phyloP scores from a whole-genome alignment of 2,888 invertebrate genomes.

The Andrena haemorrhoa region DNA sequence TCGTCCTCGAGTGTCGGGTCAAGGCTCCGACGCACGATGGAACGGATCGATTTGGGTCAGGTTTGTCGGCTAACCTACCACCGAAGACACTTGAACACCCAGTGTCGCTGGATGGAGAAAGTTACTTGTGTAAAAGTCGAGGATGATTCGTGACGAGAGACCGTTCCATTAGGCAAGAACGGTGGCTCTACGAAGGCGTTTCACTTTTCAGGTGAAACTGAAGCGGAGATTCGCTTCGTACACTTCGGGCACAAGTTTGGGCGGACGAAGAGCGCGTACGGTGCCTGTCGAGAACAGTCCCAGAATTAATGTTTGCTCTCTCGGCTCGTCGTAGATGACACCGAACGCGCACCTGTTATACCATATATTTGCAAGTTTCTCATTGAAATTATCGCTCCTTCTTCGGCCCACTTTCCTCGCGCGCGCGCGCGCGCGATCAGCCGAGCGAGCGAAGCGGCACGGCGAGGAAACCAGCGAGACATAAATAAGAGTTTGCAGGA shows the following conservation, averaged over 20 bases:
- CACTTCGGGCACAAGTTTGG: not conserved
- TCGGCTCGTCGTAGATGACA: constrained; percentile 44
- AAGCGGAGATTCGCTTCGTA: not conserved
- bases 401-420: constrained; percentile 40
- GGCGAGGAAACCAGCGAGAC: not conserved
- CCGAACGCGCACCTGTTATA: constrained; percentile 40
- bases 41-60: constrained; percentile 9
- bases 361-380: constrained; percentile 40
- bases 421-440: constrained; percentile 2
- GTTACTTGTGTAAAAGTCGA: not conserved
- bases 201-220: not conserved
- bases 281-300: not conserved
- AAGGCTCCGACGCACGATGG: not conserved
- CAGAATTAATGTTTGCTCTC: constrained; percentile 59
- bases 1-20: not conserved
- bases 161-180: constrained; percentile 11
- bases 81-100: not conserved
- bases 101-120: constrained; percentile 6
- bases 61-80: no score
- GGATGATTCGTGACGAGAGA: not conserved
- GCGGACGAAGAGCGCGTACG: not conserved
- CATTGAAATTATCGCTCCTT: constrained; percentile 56
- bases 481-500: constrained; percentile 12
- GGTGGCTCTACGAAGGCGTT: not conserved
- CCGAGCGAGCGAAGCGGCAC: constrained; percentile 7